These are phyloP conservation scores for Drosophila hamatofila DNA, from an alignment of 2,888 invertebrate species.

Conservation along the genomic window DNA sequence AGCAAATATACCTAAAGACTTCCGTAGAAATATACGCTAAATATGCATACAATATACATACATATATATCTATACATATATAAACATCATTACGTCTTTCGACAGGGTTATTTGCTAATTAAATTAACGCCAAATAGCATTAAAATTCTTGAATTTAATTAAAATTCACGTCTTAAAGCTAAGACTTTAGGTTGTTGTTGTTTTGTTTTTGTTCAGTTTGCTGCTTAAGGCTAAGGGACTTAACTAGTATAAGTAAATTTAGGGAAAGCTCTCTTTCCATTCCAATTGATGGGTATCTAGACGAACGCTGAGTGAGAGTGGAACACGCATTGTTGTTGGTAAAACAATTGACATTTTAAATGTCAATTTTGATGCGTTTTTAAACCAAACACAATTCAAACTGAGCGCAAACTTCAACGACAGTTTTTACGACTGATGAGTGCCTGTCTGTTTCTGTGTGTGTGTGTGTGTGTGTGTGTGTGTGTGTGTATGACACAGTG, in stretches of 20 bases:
- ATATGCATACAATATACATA: not conserved
- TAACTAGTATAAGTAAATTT: slow-evolving; percentile 1
- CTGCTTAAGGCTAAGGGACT: slow-evolving; percentile 2
- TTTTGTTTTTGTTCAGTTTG: not conserved
- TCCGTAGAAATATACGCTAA: not conserved
- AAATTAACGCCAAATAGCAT: slow-evolving; percentile 10
- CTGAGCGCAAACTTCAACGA: slow-evolving; percentile 58
- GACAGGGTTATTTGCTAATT: slow-evolving; percentile 9
- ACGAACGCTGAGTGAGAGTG: slow-evolving; percentile 10
- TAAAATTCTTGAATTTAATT: slow-evolving; percentile 18
- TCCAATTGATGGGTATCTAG: slow-evolving; percentile 34
- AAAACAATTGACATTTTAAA: slow-evolving; percentile 53
- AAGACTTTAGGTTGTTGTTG: not conserved
- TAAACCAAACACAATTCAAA: slow-evolving; percentile 63
- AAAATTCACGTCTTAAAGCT: slow-evolving; percentile 1
- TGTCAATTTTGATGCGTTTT: slow-evolving; percentile 61
- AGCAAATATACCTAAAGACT: not conserved
- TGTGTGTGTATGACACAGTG: not conserved
- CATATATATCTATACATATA: not conserved
- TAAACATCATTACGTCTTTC: not conserved
- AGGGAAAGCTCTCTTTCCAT: slow-evolving; percentile 9
- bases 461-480: not conserved
- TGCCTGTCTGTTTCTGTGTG: not conserved
- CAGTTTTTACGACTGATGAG: slow-evolving; percentile 48
- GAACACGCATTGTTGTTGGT: slow-evolving; percentile 27